Percentiles rank a stretch among this genome's conserved stretches.
Evolutionary conservation across 2,113 vertebrate genomes (phyloP).

Genomic region (Colistium nudipinnis): DNA sequence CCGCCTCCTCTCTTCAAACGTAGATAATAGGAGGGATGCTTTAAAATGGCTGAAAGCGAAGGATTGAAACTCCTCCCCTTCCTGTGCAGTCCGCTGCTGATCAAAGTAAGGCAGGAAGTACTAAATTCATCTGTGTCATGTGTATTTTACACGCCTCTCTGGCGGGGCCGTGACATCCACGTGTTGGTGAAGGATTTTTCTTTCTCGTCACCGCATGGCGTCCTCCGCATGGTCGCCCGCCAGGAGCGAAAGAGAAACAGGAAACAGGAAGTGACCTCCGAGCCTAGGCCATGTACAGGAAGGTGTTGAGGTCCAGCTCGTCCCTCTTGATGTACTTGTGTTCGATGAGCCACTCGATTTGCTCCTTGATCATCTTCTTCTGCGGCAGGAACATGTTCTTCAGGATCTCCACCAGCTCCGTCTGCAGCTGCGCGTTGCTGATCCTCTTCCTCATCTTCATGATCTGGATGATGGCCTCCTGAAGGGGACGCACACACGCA

Average conservation of each 20-base stretch:
- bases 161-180: no score
- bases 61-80: slow-evolving; percentile 29
- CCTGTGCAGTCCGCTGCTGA: slow-evolving; percentile 38
- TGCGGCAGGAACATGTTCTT: slow-evolving; percentile 99
- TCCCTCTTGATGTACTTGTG: slow-evolving; percentile 98
- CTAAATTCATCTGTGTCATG: slow-evolving; percentile 31
- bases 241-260: slow-evolving; percentile 33
- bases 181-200: slow-evolving; percentile 29
- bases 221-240: not conserved
- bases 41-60: slow-evolving; percentile 51
- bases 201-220: not conserved
- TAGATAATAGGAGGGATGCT: slow-evolving; percentile 40
- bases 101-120: slow-evolving; percentile 74
- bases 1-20: slow-evolving; percentile 65
- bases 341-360: slow-evolving; percentile 99
- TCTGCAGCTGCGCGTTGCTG: slow-evolving; percentile 97
- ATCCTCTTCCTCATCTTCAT: slow-evolving; percentile 99
- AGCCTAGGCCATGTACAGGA: slow-evolving; percentile 94
- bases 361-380: slow-evolving; percentile 99
- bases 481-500: slow-evolving; percentile 12
- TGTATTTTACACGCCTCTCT: slow-evolving; percentile 31
- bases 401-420: slow-evolving; percentile 98
- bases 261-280: not conserved
- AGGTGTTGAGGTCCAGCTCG: slow-evolving; percentile 96
- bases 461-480: slow-evolving; percentile 99